Percentiles rank a stretch among this genome's conserved stretches.
phyloP scores from a whole-genome alignment of 2,888 invertebrate genomes.

The Drosophila trichaetosa region DNA sequence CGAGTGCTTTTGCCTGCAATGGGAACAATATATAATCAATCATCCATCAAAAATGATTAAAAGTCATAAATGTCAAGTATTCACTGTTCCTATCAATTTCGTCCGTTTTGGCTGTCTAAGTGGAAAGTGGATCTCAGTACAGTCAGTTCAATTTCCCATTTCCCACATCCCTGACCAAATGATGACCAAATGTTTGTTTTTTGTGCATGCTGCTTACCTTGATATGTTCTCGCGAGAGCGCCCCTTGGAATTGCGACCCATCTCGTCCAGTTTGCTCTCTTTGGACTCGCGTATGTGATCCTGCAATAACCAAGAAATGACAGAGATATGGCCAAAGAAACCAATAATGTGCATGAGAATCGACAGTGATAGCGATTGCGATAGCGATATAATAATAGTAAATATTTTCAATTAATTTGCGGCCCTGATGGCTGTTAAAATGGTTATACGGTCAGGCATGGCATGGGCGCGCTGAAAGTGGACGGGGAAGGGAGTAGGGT shows the following conservation, averaged over 20 bases:
- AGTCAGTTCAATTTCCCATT: neutral
- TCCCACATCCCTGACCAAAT: neutral
- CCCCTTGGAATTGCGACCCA: conserved; percentile 86
- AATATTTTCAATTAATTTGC: conserved; percentile 72
- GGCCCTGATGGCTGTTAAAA: conserved; percentile 13
- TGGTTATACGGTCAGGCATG: neutral
- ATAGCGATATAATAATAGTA: conserved; percentile 50
- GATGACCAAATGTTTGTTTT: neutral
- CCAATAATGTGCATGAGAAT: conserved; percentile 40
- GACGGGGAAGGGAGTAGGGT: neutral
- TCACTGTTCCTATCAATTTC: neutral
- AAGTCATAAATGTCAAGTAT: neutral
- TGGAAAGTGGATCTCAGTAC: neutral
- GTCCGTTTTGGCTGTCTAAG: neutral
- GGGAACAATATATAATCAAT: neutral
- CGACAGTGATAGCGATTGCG: conserved; percentile 13
- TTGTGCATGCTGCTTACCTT: conserved; percentile 57
- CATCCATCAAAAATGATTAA: neutral
- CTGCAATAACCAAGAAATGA: conserved; percentile 84
- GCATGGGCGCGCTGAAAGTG: neutral
- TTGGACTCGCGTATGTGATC: conserved; percentile 92
- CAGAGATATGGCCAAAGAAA: conserved; percentile 42
- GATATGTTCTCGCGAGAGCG: conserved; percentile 85
- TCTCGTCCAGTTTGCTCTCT: conserved; percentile 91
- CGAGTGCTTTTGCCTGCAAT: conserved; percentile 83